Base-by-base conservation (phyloP, 2,888 invertebrate species). In the Bombyx huttoni region DNA sequence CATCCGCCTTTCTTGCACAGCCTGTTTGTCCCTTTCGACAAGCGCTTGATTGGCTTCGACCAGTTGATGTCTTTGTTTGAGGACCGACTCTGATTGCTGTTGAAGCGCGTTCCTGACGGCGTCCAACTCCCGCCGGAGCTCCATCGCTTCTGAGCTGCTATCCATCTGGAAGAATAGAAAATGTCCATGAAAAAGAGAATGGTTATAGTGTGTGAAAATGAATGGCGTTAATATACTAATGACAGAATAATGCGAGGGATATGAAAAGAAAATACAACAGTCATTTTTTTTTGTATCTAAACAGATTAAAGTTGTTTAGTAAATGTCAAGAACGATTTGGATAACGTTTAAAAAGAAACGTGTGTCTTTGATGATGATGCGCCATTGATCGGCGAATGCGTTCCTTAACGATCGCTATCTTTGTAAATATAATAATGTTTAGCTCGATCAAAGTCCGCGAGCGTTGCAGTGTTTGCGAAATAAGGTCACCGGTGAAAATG, bases 41-140 rank as follows among this genome's bases (percentile, higher is more conserved):
- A 92, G 85, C 47, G 90, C 87, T 56, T 90, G 87, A 0, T 90
- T 90, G 57, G 92, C 92, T 64, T 92, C 92, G 8, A 91, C 89
- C 34, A 93, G 91, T 65, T 94, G 88, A 65, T 93, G 92, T 48
- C 92, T 85, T 65, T 94, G 93, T 64, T 92, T 90, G 54, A 91
- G 81, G 47, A 91, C 90, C 9, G 91, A 91, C 61, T 86, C 89
- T 0, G 91, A 91, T 72, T 91, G 91, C 56, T 91, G 87, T 63
- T 91, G 91, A 58, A 93, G 81, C 52, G 92, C 92, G 60, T 91
- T 91, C 61, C 91, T 91, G 13, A 92, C 92, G 52, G 91, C 90
- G 65, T 91, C 91, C 64, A 94, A 78, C 82, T 94, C 93, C 56
- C 89, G 85, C 60, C 91, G 81, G 60, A 91, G 72, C 66, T 90